These are phyloP conservation scores for Coelopa frigida DNA, from an alignment of 1,140 invertebrate genomes.

Conservation along the genomic window DNA sequence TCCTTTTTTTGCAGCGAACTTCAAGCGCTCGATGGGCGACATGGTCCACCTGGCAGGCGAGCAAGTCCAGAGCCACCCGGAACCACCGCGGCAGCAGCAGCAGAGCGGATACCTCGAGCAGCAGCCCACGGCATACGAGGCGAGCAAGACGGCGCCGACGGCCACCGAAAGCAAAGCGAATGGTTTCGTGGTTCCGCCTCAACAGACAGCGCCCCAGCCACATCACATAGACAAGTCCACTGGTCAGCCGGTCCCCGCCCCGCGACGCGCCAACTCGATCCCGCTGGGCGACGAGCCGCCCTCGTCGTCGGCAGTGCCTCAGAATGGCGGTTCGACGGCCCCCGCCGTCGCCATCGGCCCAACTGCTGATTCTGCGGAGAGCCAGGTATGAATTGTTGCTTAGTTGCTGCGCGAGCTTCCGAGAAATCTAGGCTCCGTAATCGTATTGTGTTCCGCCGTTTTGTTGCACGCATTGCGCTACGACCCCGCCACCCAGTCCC, in stretches of 20 bases:
- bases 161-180: constrained; percentile 15
- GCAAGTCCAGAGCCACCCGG: constrained; percentile 4
- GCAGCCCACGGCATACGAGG: constrained; percentile 12
- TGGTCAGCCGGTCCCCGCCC: constrained; percentile 46
- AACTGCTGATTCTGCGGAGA: constrained; percentile 10
- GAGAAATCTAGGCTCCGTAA: no score
- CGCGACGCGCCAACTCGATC: constrained; percentile 42
- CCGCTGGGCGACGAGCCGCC: constrained; percentile 28
- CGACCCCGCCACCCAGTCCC: no score
- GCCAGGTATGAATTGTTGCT: constrained; percentile 15
- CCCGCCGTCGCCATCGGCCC: not conserved
- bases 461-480: no score
- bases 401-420: no score
- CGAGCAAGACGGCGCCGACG: constrained; percentile 8
- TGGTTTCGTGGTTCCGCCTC: constrained; percentile 15
- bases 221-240: constrained; percentile 28
- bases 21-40: constrained; percentile 52
- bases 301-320: not conserved
- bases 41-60: constrained; percentile 23
- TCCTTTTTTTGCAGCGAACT: constrained; percentile 40
- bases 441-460: no score
- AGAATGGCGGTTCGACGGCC: not conserved
- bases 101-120: no score
- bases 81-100: constrained; percentile 9
- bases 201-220: constrained; percentile 26